These are phyloP conservation scores for Pituophis catenifer DNA, from an alignment of 2,113 vertebrate species.

Conservation along the genomic window DNA sequence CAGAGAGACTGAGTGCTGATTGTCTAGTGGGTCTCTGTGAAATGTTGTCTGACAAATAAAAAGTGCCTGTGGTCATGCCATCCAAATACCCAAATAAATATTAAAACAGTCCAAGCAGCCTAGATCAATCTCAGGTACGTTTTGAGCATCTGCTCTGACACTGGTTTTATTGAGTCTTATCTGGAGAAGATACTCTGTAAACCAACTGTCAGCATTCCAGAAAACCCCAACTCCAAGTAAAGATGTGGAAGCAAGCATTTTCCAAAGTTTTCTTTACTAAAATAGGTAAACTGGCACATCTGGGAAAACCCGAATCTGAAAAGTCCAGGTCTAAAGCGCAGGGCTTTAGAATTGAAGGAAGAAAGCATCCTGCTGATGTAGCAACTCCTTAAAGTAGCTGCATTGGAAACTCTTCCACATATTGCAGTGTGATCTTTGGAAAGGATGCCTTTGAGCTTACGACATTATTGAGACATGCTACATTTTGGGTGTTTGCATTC, in stretches of 20 bases:
- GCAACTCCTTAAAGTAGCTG: background rate
- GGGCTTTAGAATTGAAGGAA: background rate
- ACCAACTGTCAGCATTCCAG: background rate
- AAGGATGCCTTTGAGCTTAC: background rate
- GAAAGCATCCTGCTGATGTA: background rate
- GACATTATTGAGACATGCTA: background rate
- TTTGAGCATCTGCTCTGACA: background rate
- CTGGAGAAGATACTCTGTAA: background rate
- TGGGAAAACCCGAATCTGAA: too few species aligned
- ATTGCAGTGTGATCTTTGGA: background rate
- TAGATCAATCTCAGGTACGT: background rate
- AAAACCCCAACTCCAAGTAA: too few species aligned
- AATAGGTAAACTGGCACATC: too few species aligned
- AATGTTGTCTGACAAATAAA: background rate
- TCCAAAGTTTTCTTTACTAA: too few species aligned
- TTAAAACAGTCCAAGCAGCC: background rate
- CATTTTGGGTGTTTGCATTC: background rate
- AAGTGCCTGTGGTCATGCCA: background rate
- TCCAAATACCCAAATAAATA: background rate
- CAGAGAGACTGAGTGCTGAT: background rate
- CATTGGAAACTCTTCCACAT: background rate
- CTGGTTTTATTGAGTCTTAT: background rate
- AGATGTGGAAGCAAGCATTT: too few species aligned
- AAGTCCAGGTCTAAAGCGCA: too few species aligned
- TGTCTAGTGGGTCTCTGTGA: background rate